Conservation (phyloP, 2,113 vertebrate genomes). For the Rhegmatorhina hoffmannsi region DNA sequence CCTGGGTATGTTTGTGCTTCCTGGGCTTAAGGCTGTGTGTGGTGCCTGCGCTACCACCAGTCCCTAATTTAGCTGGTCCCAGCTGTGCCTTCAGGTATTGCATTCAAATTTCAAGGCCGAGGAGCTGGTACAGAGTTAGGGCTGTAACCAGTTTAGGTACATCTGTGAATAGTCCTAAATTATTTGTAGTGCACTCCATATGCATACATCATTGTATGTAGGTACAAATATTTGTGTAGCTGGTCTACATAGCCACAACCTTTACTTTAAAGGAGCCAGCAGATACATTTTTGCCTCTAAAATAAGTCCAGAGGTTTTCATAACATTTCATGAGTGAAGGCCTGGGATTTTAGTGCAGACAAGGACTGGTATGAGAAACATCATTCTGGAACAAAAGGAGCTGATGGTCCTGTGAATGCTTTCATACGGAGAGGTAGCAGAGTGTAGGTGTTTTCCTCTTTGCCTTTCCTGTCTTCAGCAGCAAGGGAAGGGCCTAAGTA, state of each 20-base stretch:
- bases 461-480: background rate
- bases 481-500: background rate
- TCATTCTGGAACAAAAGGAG: background rate
- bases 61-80: background rate
- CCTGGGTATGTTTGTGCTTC: background rate
- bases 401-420: background rate
- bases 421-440: background rate
- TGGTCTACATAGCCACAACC: background rate
- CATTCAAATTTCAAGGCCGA: background rate
- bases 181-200: background rate
- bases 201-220: rapidly evolving
- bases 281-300: background rate
- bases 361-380: background rate
- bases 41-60: background rate
- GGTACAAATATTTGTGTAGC: background rate
- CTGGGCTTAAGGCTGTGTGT: background rate
- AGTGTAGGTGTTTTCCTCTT: background rate
- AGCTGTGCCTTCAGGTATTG: background rate
- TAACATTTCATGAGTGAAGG: background rate
- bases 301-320: background rate
- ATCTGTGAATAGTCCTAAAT: background rate
- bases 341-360: background rate
- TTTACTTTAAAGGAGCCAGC: background rate
- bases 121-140: background rate
- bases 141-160: background rate